Conservation (phyloP, 2,888 invertebrate genomes). For the Coelopa pilipes region DNA sequence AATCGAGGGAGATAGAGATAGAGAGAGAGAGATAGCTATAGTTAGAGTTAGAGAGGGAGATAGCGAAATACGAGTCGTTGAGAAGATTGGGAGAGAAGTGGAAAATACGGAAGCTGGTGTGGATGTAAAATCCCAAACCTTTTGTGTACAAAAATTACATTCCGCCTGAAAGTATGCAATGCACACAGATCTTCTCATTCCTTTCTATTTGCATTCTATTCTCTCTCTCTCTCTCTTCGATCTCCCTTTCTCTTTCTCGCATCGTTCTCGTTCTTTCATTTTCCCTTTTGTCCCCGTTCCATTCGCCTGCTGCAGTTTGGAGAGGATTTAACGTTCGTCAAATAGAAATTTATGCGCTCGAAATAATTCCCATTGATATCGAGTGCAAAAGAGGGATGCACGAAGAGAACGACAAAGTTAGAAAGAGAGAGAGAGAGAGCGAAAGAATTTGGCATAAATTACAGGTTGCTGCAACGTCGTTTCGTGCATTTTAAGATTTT, state of each 20-base stretch:
- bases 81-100: not conserved
- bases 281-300: too few relatives aligned
- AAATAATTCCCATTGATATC: conserved; percentile 27
- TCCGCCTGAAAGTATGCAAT: conserved; percentile 28
- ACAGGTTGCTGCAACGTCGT: conserved; percentile 4
- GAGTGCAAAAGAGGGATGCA: not conserved
- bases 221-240: not conserved
- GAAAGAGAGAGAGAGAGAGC: not conserved
- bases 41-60: too few relatives aligned
- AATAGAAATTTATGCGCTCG: conserved; percentile 20
- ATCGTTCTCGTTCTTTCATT: not conserved
- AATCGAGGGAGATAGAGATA: too few relatives aligned
- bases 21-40: too few relatives aligned
- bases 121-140: conserved; percentile 6
- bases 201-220: not conserved
- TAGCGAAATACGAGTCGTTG: too few relatives aligned
- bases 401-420: not conserved
- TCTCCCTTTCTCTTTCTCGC: not conserved
- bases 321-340: conserved; percentile 10
- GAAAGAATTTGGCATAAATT: conserved; percentile 1
- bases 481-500: not conserved
- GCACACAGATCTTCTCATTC: conserved; percentile 1
- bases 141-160: conserved; percentile 26
- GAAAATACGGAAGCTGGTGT: not conserved
- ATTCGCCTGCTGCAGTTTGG: not conserved